These are phyloP conservation scores for Hirundo rustica DNA, from an alignment of 2,797 vertebrate genomes.

Conservation along the genomic window DNA sequence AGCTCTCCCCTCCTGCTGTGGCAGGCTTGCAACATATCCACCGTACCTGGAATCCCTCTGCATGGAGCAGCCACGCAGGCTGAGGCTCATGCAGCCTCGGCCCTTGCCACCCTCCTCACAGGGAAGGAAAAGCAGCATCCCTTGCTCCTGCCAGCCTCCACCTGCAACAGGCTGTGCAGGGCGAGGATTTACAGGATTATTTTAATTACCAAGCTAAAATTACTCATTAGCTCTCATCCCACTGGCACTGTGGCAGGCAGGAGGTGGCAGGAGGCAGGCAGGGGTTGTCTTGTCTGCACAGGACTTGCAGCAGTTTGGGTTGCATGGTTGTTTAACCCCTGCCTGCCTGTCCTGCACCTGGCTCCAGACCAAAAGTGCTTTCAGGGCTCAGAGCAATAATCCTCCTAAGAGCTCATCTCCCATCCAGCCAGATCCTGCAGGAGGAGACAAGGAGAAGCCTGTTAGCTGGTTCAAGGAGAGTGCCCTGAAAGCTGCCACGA, in stretches of 20 bases:
- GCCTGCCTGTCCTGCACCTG: background rate
- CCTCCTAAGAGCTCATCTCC: slow-evolving; percentile 55
- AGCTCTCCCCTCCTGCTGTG: background rate
- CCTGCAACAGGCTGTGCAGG: background rate
- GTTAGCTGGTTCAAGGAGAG: background rate
- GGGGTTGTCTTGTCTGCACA: background rate
- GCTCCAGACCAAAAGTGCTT: background rate
- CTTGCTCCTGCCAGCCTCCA: background rate
- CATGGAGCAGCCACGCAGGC: background rate
- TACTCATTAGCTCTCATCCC: background rate
- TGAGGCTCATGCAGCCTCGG: background rate
- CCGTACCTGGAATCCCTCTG: background rate
- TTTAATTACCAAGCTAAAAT: slow-evolving; percentile 49
- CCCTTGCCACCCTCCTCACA: background rate
- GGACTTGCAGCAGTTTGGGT: background rate
- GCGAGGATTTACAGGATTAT: slow-evolving; percentile 19
- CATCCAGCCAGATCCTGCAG: background rate
- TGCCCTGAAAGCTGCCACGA: accelerated
- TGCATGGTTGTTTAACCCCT: background rate
- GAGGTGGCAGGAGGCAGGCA: background rate
- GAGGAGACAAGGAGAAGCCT: background rate
- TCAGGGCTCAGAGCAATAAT: slow-evolving; percentile 29
- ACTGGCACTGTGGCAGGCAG: background rate
- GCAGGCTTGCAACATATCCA: accelerated
- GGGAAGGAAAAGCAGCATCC: background rate